Conservation (phyloP, 92 coral and sea anemone genomes). For the Siderastrea siderea region DNA sequence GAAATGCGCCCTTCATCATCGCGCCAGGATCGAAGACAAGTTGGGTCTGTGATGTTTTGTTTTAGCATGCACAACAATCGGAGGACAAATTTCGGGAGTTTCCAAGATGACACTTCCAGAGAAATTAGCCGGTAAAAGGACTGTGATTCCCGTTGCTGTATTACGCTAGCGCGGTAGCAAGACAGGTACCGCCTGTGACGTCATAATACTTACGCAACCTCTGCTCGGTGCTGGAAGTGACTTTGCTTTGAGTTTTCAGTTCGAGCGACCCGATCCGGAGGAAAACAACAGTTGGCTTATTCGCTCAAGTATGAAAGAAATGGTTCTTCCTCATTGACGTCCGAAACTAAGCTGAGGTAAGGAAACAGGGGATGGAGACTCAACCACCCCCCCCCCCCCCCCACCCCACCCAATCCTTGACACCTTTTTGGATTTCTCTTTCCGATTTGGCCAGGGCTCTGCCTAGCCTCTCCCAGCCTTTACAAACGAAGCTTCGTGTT, state of each 20-base stretch:
- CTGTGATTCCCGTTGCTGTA: not conserved
- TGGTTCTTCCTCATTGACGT: too few species aligned
- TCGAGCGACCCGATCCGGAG: too few species aligned
- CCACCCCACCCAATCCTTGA: not conserved
- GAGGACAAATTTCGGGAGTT: not conserved
- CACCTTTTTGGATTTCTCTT: too few species aligned
- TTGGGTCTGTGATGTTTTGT: not conserved
- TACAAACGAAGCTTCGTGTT: not conserved
- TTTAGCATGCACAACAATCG: not conserved
- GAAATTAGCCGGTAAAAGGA: not conserved
- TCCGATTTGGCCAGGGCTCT: too few species aligned
- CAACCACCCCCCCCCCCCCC: not conserved
- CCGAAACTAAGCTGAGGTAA: too few species aligned
- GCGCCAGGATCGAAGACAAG: not conserved
- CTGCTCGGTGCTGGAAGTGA: not conserved
- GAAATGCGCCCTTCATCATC: not conserved
- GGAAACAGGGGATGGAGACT: not conserved
- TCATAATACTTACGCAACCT: not conserved
- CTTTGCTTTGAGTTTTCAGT: too few species aligned
- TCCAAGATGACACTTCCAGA: not conserved
- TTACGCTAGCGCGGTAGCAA: not conserved
- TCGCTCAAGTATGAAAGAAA: too few species aligned
- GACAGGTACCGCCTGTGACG: constrained; percentile 15
- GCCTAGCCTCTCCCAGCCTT: too few species aligned
- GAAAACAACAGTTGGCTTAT: too few species aligned